Percentiles rank a stretch among this genome's conserved stretches.
phyloP scores from a whole-genome alignment of 2,888 invertebrate genomes.

The Acanthosepion esculentum region DNA sequence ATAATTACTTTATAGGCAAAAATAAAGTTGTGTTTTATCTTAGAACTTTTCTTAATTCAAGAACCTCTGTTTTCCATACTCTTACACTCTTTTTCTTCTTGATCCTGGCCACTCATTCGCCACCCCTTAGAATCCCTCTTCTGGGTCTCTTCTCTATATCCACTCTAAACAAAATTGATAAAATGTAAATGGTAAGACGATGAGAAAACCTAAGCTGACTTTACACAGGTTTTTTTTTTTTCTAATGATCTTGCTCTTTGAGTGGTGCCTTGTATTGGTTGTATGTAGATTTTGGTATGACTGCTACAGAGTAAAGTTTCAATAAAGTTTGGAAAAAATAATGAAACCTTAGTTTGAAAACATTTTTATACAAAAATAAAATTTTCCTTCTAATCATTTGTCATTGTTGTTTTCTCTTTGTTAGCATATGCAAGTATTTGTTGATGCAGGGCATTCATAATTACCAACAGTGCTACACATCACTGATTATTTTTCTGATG shows the following conservation, averaged over 20 bases:
- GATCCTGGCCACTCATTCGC: neutral
- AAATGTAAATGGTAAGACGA: neutral
- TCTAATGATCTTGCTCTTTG: neutral
- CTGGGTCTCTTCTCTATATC: slow-evolving; percentile 12
- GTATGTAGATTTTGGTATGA: neutral
- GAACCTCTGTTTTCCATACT: neutral
- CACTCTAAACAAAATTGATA: neutral
- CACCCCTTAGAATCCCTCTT: neutral
- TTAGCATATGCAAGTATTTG: neutral
- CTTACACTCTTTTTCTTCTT: neutral
- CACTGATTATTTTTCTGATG: no score
- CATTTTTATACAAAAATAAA: neutral
- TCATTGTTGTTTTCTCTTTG: neutral
- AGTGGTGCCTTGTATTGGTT: slow-evolving; percentile 12
- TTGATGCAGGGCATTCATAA: no score
- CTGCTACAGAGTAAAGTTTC: neutral
- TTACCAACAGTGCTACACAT: no score
- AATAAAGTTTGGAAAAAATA: neutral
- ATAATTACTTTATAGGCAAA: neutral
- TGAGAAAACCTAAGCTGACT: neutral
- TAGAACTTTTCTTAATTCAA: neutral
- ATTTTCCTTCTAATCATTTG: neutral
- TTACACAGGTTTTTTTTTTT: neutral
- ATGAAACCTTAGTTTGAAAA: slow-evolving; percentile 18
- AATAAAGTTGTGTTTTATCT: neutral